Percentiles rank a stretch among this genome's conserved stretches.
These are phyloP conservation scores for Caprella mutica DNA, from an alignment of 2,888 invertebrate genomes.

Conservation along the genomic window DNA sequence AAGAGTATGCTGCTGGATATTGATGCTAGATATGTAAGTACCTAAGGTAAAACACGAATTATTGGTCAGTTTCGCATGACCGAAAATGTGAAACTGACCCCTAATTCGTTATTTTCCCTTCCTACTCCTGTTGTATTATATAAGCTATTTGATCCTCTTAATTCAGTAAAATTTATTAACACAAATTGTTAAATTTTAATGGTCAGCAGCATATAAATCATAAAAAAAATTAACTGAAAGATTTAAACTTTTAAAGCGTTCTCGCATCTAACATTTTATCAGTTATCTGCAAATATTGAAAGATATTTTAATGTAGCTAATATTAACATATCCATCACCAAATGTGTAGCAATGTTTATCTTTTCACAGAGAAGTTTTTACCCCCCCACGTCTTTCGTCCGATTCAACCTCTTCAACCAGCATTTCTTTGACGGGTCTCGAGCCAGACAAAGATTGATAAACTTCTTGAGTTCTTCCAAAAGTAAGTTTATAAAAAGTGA, in stretches of 20 bases:
- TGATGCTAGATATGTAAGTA: slow-evolving; percentile 58
- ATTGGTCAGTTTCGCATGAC: no score
- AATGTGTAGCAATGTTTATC: slow-evolving; percentile 7
- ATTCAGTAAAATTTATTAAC: no score
- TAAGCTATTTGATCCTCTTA: no score
- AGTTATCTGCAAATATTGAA: background rate
- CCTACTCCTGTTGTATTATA: no score
- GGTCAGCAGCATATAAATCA: no score
- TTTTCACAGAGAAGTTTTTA: slow-evolving; percentile 42
- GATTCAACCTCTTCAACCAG: slow-evolving; percentile 86
- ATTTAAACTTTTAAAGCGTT: no score
- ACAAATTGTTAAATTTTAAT: no score
- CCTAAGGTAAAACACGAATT: no score
- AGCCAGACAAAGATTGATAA: slow-evolving; percentile 8
- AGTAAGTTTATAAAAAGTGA: slow-evolving; percentile 8
- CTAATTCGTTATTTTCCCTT: no score
- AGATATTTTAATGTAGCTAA: background rate
- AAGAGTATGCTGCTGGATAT: slow-evolving; percentile 63
- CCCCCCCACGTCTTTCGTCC: slow-evolving; percentile 50
- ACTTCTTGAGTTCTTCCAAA: slow-evolving; percentile 7
- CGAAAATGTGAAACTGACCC: no score
- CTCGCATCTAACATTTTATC: background rate
- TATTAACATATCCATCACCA: background rate
- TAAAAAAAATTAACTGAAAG: no score
- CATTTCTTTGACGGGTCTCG: slow-evolving; percentile 53